phyloP scores from a whole-genome alignment of 92 coral and sea anemone genomes.

The Montipora capitata region DNA sequence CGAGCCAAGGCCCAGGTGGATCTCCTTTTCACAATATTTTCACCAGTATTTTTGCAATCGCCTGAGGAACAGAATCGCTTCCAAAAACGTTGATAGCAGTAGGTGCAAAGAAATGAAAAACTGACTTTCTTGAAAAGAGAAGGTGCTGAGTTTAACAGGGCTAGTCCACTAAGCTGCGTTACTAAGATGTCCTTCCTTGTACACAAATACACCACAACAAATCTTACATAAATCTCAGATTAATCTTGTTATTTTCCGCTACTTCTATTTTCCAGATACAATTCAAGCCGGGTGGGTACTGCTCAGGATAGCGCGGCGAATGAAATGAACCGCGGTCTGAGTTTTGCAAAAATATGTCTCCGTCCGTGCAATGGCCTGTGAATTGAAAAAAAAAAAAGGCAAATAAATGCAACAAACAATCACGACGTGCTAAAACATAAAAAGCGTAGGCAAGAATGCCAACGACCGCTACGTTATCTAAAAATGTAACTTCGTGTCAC shows the following conservation, averaged over 20 bases:
- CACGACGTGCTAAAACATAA: neutral
- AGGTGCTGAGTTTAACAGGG: too few species aligned
- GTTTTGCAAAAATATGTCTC: conserved; percentile 14
- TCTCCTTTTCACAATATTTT: too few species aligned
- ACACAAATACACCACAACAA: neutral
- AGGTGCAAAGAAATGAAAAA: too few species aligned
- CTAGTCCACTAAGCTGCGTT: too few species aligned
- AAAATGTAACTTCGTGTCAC: too few species aligned
- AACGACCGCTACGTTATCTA: too few species aligned
- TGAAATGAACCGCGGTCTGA: conserved; percentile 51
- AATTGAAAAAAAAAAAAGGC: neutral
- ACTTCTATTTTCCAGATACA: conserved; percentile 86
- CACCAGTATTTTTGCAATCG: too few species aligned
- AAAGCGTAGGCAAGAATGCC: neutral
- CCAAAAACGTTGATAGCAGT: too few species aligned
- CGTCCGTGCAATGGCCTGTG: conserved; percentile 34
- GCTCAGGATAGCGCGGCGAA: conserved; percentile 77
- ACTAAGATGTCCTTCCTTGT: too few species aligned
- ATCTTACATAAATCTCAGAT: conserved; percentile 72
- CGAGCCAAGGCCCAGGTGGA: too few species aligned
- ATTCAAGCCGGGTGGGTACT: conserved; percentile 68
- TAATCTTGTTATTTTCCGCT: conserved; percentile 44
- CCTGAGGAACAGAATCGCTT: too few species aligned
- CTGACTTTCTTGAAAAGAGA: too few species aligned
- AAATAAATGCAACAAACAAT: neutral